Evolutionary conservation across 2,113 vertebrate species (phyloP), one percentile per base, ranked within the genome.

Genomic region (Hypocryptadius cinnamomeus): DNA sequence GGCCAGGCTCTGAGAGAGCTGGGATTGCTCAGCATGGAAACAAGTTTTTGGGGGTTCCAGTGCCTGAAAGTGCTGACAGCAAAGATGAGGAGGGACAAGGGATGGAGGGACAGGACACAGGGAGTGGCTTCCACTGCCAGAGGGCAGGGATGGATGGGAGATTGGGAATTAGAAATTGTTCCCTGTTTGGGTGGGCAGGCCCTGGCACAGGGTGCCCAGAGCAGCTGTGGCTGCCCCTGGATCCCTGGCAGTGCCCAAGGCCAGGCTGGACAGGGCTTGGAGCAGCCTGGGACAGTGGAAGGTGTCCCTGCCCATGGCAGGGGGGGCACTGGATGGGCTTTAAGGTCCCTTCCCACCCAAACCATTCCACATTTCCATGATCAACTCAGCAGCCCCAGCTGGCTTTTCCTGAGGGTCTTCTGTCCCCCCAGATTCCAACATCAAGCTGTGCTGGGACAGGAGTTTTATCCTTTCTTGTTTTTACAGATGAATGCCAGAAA

Each of bases 261-360:
- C 30, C 84, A 70, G 73, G 47, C 0, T 70, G 73, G 83, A 28
- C 21, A 24, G 72, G 72, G 37, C 23, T 76, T 8, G 72, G 40
- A 47, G 65, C 65, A 79, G 5, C 56, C 65, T 64, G 57, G 40
- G 48, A 24, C 3, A 14, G 30, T 56, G 40, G n/a, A 0, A 87
- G 25, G 74, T 48, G 40, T 31, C 48, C 24, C 40, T 70, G 64
- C 22, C 22, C 47, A 13, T 6, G 44, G 44, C 44, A 37, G 24
- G 70, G 31, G 51, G 16, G 30, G 24, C 0, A 15, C 4, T 10
- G 35, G 51, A 3, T 31, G 61, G 0, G 5, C 1, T 39, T 51
- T 45, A 28, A 33, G 28, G 4, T 22, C 33, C 35, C n/a, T 45
- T 42, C 18, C 11, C 3, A 16, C 10, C 12, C 27, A 73, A 19